Base-by-base conservation (phyloP, 2,113 vertebrate species). In the Megaptera novaeangliae region DNA sequence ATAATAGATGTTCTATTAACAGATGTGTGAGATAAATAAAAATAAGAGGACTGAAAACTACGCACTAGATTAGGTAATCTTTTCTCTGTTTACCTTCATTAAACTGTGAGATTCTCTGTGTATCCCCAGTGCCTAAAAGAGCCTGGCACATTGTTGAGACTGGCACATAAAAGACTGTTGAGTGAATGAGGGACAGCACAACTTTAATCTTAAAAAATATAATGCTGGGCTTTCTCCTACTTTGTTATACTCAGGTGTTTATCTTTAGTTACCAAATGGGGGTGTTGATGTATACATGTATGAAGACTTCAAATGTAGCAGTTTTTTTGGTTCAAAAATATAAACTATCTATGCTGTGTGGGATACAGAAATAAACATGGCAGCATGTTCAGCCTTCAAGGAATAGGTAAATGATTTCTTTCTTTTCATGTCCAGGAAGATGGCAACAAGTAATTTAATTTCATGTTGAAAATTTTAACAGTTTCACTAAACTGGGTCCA, bases 11-110 rank as follows among this genome's bases (percentile, higher is more conserved):
- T 94, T 83, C 46, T 85, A 2, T 72, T 74, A 96, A 84, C 69
- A 44, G 59, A 23, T 46, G 17, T 44, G 27, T 64, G 91, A 95
- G 36, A 92, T 44, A 94, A 95, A 92, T 78, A 86, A 87, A 61
- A 46, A 87, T 31, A 52, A 78, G 64, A 87, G 31, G 39, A 71
- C 41, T 44, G n/a, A 61, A 61, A 93, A 83, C 83, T 64, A 41
- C 31, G 29, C n/a, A 52, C 27, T 66, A 85, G 44, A 90, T 97
- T 75, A 94, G 61, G 36, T 85, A 80, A 96, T 96, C 20, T 82
- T 90, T 74, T 88, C 59, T 95, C 72, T 86, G 23, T 96, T 91
- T 71, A 55, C 49, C 57, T 89, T 95, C n/a, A 66, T 94, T 77
- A 81, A 84, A 77, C n/a, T 82, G 8, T 85, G 66, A 44, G 29